Evolutionary conservation across 2,888 invertebrate genomes (phyloP).

Genomic region (Zootermopsis nevadensis): DNA sequence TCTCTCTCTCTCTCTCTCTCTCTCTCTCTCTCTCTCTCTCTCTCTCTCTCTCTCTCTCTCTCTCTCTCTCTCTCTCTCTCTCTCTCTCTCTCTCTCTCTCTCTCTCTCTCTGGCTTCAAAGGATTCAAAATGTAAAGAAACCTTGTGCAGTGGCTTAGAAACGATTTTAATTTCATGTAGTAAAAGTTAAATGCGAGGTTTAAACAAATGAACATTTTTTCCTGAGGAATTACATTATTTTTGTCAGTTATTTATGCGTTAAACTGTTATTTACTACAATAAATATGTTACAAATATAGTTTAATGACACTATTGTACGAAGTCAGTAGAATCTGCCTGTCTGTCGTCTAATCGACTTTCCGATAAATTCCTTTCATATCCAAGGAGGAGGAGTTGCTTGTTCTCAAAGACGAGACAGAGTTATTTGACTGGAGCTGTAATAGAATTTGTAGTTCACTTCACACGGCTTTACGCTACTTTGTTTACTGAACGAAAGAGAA

Average conservation of each 20-base stretch:
- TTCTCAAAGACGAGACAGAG: slow-evolving; percentile 6
- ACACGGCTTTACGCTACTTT: not conserved
- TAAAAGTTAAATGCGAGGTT: no score
- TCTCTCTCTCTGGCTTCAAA: no score
- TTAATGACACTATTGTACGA: not conserved
- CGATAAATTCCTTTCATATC: slow-evolving; percentile 1
- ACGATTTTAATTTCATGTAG: no score
- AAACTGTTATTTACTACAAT: not conserved
- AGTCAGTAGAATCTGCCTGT: not conserved
- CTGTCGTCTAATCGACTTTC: not conserved
- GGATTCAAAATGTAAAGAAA: no score
- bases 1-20: slow-evolving; percentile 9
- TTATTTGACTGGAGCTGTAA: not conserved
- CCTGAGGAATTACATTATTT: no score
- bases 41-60: not conserved
- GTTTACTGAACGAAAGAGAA: slow-evolving; percentile 16
- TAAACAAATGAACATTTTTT: no score
- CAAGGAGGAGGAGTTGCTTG: not conserved
- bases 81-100: no score
- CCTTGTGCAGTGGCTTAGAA: no score
- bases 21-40: slow-evolving; percentile 1
- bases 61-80: no score
- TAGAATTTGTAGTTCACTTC: not conserved
- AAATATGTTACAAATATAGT: not conserved
- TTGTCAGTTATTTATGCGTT: not conserved